phyloP scores from a whole-genome alignment of 2,113 vertebrate species.

The Melanocharis versteri region DNA sequence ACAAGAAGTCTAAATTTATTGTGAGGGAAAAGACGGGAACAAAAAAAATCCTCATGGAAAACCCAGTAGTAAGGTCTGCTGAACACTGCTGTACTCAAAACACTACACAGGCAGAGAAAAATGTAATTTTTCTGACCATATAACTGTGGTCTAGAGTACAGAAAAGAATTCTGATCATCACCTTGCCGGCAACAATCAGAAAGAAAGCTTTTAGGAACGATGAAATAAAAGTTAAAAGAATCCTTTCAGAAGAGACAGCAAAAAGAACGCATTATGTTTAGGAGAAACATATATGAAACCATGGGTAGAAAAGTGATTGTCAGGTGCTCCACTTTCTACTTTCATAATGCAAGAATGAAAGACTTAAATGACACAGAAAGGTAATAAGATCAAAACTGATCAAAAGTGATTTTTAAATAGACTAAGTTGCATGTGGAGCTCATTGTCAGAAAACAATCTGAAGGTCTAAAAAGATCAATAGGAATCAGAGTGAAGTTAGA shows the following conservation, averaged over 20 bases:
- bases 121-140: not conserved
- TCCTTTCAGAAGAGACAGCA: not conserved
- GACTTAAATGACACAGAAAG: not conserved
- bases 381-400: constrained; percentile 17
- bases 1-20: not conserved
- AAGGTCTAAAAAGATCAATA: constrained; percentile 12
- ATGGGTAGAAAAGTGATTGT: not conserved
- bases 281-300: not conserved
- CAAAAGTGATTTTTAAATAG: constrained; percentile 26
- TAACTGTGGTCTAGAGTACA: not conserved
- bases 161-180: not conserved
- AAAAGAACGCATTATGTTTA: not conserved
- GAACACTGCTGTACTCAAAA: not conserved
- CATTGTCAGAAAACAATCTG: constrained; percentile 7
- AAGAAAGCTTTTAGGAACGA: not conserved
- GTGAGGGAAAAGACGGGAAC: not conserved
- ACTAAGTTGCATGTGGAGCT: not conserved
- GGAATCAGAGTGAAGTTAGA: not conserved
- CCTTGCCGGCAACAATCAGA: not conserved
- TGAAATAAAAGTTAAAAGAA: not conserved
- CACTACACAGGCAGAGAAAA: not conserved
- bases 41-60: not conserved
- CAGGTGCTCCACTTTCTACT: constrained; percentile 18
- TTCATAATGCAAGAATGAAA: constrained; percentile 5
- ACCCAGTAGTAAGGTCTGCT: not conserved